Percentiles rank a stretch among this genome's conserved stretches.
Evolutionary conservation across 2,888 invertebrate genomes (phyloP).

Genomic region (Labia minor): DNA sequence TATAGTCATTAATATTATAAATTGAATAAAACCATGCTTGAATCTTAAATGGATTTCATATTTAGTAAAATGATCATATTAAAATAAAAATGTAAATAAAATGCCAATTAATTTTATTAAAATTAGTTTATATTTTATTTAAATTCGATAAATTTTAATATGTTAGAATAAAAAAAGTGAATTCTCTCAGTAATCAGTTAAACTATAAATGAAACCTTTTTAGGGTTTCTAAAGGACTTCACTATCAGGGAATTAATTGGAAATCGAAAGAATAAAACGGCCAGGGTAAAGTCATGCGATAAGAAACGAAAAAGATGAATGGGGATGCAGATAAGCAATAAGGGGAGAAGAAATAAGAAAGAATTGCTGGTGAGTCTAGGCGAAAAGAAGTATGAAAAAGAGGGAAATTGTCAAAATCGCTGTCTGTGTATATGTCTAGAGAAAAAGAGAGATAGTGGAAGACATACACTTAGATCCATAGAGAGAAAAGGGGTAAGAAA

Average conservation of each 20-base stretch:
- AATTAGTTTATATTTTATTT: too few relatives aligned
- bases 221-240: background rate
- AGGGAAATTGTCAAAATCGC: background rate
- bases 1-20: too few relatives aligned
- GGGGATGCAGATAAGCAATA: conserved; percentile 7
- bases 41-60: too few relatives aligned
- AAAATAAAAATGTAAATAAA: too few relatives aligned
- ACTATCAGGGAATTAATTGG: background rate
- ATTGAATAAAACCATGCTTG: too few relatives aligned
- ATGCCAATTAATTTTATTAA: too few relatives aligned
- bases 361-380: background rate
- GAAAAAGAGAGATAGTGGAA: background rate
- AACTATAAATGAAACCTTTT: background rate
- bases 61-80: too few relatives aligned
- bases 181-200: background rate
- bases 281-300: background rate
- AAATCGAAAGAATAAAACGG: conserved; percentile 7
- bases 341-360: background rate
- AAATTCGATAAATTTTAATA: too few relatives aligned
- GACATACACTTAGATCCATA: too few relatives aligned
- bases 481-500: background rate
- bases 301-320: background rate
- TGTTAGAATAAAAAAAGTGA: too few relatives aligned
- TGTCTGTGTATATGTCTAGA: background rate
- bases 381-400: conserved; percentile 2